Conservation (phyloP, 2,888 invertebrate genomes). For the Plagiodera versicolora region DNA sequence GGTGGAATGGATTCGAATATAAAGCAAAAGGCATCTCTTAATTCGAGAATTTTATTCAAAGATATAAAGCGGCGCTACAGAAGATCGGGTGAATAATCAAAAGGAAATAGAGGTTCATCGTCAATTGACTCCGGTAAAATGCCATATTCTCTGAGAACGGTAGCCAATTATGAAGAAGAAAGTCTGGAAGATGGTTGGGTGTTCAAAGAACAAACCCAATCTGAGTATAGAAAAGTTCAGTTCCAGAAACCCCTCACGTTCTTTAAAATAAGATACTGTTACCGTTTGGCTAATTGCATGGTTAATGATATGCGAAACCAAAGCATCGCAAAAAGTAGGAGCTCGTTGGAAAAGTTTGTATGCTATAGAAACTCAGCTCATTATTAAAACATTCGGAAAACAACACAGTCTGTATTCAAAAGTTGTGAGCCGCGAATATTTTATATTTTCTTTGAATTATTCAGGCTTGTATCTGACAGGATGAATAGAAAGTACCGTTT, state of each 20-base stretch:
- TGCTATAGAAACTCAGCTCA: not conserved
- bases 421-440: conserved; percentile 14
- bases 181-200: no score
- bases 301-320: not conserved
- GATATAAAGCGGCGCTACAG: not conserved
- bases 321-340: not conserved
- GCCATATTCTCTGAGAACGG: no score
- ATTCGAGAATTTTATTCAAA: not conserved
- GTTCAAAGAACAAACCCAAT: no score
- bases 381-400: conserved; percentile 7
- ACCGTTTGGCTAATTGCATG: not conserved
- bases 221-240: no score
- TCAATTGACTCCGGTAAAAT: no score
- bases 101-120: not conserved
- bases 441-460: conserved; percentile 9
- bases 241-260: no score
- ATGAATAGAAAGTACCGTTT: not conserved
- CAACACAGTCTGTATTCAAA: conserved; percentile 5
- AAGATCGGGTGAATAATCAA: not conserved
- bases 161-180: no score
- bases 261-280: no score
- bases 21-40: not conserved
- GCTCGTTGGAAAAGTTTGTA: not conserved
- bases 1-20: not conserved
- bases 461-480: conserved; percentile 5